Base-by-base conservation (phyloP, 2,797 vertebrate genomes). In the Periparus ater region DNA sequence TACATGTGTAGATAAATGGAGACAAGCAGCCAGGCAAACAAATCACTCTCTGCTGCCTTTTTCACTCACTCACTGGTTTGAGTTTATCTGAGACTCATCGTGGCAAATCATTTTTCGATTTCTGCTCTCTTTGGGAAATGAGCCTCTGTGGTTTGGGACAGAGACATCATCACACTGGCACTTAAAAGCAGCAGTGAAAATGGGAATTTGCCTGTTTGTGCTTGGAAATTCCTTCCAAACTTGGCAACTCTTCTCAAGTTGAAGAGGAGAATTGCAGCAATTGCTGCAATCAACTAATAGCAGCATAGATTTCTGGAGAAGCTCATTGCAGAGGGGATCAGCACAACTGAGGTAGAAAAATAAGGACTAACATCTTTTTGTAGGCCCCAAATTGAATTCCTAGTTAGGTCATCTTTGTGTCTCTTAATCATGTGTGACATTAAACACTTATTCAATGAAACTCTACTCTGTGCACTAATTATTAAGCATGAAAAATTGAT, bases 361-460 rank as follows among this genome's bases (percentile, higher is more conserved):
- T 34, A 58, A 89, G 17, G 18, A 29, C 54, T 83, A 21, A 23
- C 17, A 23, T 48, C 53, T 77, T 40, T 47, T 84, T 74, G 38
- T 62, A 57, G 25, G 50, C 17, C 66, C 40, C 71, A 76, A 71
- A 82, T 32, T 91, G 78, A 92, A 92, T 87, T 85, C 73, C 74
- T 90, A 8, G 78, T 92, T 85, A 83, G 89, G 72, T 91, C 38
- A 47, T 93, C 83, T 90, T 89, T 65, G 29, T 13, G 4, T 78
- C 80, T 82, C 92, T 94, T 96, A 96, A 97, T 96, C 84, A 53
- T 68, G 42, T 97, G 91, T 96, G 96, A 96, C 96, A 88, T 96
- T 88, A 88, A 97, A 68, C 84, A 72, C 92, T 96, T 96, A 89
- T 27, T 95, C 94, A 91, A 72, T 94, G 91, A 92, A 96, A 86